Base-by-base conservation (phyloP, 2,888 invertebrate genomes). In the Agrotis puta region DNA sequence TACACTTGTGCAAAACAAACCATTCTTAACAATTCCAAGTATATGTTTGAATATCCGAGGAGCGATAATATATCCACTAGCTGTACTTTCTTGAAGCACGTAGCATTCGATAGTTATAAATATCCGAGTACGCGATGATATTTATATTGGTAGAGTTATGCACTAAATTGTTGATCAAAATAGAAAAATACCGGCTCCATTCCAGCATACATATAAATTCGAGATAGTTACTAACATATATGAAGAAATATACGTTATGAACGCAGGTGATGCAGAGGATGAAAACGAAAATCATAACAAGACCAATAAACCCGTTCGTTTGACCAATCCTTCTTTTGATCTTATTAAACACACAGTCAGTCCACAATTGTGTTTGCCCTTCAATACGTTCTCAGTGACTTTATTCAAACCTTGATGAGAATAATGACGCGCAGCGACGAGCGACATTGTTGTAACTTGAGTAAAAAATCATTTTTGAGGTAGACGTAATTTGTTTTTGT, bases 371-470 rank as follows among this genome's bases (percentile, higher is more conserved):
- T 69, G 62, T 70, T 64, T 78, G 64, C 74, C 82, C 77, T 82
- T 77, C 77, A 77, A 84, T 84, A 59, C 61, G 63, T 74, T 84
- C 77, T 73, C 68, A 22, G 67, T 81, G 82, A 83, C 77, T 76
- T 83, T 80, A 83, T 74, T 64, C 61, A 73, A 74, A 71, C 81
- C 81, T 81, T 75, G 72, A 70, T 83, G 71, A 70, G 69, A 64
- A 72, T 70, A 71, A 73, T 73, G 64, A 68, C 64, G 62, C 57
- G 39, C 62, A 63, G 64, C 72, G 47, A 56, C 57, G 62, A 67
- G 63, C 50, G 62, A 82, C 70, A 75, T 64, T 72, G 70, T 83
- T 73, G 61, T 76, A 70, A 75, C 39, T 68, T 66, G 56, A 48
- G 51, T 64, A 76, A 81, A 78, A 76, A 59, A 66, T 5, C 0